Base-by-base conservation (phyloP, 2,797 vertebrate species). In the Ceryle rudis region DNA sequence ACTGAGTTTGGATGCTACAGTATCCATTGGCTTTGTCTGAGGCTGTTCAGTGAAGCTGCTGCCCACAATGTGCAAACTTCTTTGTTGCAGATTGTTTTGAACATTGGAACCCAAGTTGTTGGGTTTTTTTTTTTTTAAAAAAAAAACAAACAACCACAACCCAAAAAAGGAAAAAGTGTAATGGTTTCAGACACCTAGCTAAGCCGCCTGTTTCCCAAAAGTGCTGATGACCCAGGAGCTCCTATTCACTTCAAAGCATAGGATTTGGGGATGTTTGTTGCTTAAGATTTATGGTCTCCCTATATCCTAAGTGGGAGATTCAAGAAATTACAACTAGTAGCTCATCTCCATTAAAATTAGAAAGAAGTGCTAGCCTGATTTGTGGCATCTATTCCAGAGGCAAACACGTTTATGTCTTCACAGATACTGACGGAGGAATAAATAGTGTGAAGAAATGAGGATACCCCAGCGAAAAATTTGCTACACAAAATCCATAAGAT, bases 271-370 rank as follows among this genome's bases (percentile, higher is more conserved):
- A 79, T 96, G 94, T 94, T 96, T 95, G 94, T 70, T 90, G 71
- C 92, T 84, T 81, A 93, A 94, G 95, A 94, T 97, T 97, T 96
- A 96, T 88, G 90, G 83, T 96, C 62, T 96, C 88, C 60, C 93
- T 64, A 46, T 60, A 84, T 84, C 82, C 83, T 93, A 96, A 88
- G 91, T 17, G 41, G 83, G 61, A 94, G 82, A 91, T 86, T 90
- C 42, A 62, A 95, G 90, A 95, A 96, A 89, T 91, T 94, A 81
- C 92, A 89, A 79, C 73, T 19, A 77, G 83, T 64, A 92, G 74
- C 73, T 93, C 92, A 90, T 86, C 81, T 95, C 90, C 94, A 96
- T 96, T 94, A 96, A 96, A 97, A 97, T 95, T 70, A 97, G 94
- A 95, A 96, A 88, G 88, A 91, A 95, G 93, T 92, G 86, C 94